Evolutionary conservation across 2,113 vertebrate genomes (phyloP), one percentile per base, ranked within the genome.

Genomic region (Oreochromis spilurus): DNA sequence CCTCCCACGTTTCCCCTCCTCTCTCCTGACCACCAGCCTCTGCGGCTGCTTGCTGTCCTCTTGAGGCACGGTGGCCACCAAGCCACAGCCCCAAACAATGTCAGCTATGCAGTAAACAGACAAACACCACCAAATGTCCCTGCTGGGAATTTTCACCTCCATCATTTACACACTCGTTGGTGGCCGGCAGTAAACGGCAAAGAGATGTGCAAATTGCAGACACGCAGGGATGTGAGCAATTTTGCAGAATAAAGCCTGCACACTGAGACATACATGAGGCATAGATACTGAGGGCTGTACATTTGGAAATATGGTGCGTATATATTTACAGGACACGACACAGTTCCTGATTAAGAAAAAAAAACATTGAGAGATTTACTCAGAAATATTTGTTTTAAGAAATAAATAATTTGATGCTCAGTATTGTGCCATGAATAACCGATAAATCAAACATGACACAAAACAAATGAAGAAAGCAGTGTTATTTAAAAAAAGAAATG

Each of bases 101-200:
- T 95, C 86, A 96, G 93, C 95, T 95, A 96, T 96, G 96, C 90
- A 94, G 91, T 96, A 95, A 96, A 96, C 96, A 96, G 94, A 90
- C 90, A 93, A 93, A 93, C 93, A 94, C 88, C 88, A 92, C 90
- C 92, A 83, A 95, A 94, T 84, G 83, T 48, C 81, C 75, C 82
- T 80, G 79, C 83, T 88, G 91, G 90, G 93, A 92, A 92, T 85
- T 86, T 54, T 75, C 65, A 80, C 87, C 81, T 57, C 88, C 62
- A 53, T 84, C 83, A 79, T 70, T 89, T 84, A 87, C 78, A 82
- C 83, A 40, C 55, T 50, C n/a, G 58, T 75, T 70, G 82, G 84
- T 38, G 75, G 67, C 9, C 7, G 14, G 31, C 62, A 34, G 21
- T 79, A 82, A 88, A 85, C 80, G 21, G 36, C 54, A 90, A 90